These are phyloP conservation scores for Ephydatia muelleri DNA, from an alignment of 37 sponge, comb jelly and placozoan species.

Conservation along the genomic window DNA sequence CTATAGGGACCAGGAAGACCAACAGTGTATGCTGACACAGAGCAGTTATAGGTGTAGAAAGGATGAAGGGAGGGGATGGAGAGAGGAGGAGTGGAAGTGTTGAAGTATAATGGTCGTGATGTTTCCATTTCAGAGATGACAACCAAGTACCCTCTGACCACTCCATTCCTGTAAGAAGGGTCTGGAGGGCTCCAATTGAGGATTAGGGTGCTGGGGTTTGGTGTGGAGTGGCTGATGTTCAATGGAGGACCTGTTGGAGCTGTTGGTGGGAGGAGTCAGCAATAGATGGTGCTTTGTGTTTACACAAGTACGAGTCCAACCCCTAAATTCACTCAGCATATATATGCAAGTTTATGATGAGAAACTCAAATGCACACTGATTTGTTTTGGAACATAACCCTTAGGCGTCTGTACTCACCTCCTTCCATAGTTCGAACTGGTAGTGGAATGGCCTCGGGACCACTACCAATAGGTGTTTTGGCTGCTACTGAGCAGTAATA, in stretches of 20 bases:
- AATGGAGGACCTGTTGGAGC: conserved; percentile 28
- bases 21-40: conserved; percentile 9
- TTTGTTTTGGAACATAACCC: too few relatives aligned
- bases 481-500: conserved; percentile 23
- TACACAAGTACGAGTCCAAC: too few relatives aligned
- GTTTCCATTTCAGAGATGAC: conserved; percentile 13
- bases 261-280: neutral
- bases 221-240: neutral
- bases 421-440: conserved; percentile 12
- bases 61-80: conserved; percentile 17
- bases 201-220: conserved; percentile 12
- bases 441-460: neutral
- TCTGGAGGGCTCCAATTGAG: conserved; percentile 25
- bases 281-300: neutral
- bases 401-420: too few relatives aligned
- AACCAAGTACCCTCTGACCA: conserved; percentile 10
- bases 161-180: conserved; percentile 19
- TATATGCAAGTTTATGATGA: too few relatives aligned
- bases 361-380: too few relatives aligned
- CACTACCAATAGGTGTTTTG: neutral
- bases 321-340: too few relatives aligned
- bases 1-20: conserved; percentile 22
- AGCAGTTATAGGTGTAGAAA: conserved; percentile 14
- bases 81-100: conserved; percentile 10
- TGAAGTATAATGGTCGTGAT: neutral